These are phyloP conservation scores for Nemopilema nomurai DNA, from an alignment of 30 jellyfish, hydroid and myxozoan species.

Conservation along the genomic window DNA sequence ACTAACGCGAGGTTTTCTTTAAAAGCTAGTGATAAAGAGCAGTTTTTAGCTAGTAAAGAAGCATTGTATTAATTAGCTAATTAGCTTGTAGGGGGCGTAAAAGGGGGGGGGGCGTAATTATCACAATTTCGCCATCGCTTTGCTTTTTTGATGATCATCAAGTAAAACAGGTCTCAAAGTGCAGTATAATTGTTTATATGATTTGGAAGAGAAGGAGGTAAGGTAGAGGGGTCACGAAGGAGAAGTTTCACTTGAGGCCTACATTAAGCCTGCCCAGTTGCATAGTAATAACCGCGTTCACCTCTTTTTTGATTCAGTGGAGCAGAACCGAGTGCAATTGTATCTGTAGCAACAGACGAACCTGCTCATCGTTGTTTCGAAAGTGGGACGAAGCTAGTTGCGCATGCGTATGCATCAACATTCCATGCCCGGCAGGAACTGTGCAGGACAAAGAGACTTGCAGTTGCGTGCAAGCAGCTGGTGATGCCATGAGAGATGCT, in stretches of 20 bases:
- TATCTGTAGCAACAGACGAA: slow-evolving; percentile 57
- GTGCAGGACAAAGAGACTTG: slow-evolving; percentile 29
- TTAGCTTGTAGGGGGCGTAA: no score
- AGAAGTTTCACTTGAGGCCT: not conserved
- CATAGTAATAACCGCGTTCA: not conserved
- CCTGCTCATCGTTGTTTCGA: slow-evolving; percentile 16
- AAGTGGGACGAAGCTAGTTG: slow-evolving; percentile 56
- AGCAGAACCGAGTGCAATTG: slow-evolving; percentile 61
- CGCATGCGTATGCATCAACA: slow-evolving; percentile 48
- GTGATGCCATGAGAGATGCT: not conserved
- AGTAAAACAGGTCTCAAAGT: no score
- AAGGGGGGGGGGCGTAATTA: no score
- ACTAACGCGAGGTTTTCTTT: no score
- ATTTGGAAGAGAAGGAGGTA: not conserved
- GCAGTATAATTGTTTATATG: no score
- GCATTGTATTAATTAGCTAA: no score
- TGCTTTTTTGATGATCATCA: no score
- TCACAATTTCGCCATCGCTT: no score
- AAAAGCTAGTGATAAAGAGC: no score
- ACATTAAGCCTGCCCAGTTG: not conserved
- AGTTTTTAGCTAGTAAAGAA: no score
- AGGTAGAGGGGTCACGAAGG: not conserved
- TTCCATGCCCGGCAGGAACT: slow-evolving; percentile 52
- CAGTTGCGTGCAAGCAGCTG: slow-evolving; percentile 13
- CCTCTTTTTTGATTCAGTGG: slow-evolving; percentile 58